Base-by-base conservation (phyloP, 1,140 invertebrate species). In the Varroa destructor region DNA sequence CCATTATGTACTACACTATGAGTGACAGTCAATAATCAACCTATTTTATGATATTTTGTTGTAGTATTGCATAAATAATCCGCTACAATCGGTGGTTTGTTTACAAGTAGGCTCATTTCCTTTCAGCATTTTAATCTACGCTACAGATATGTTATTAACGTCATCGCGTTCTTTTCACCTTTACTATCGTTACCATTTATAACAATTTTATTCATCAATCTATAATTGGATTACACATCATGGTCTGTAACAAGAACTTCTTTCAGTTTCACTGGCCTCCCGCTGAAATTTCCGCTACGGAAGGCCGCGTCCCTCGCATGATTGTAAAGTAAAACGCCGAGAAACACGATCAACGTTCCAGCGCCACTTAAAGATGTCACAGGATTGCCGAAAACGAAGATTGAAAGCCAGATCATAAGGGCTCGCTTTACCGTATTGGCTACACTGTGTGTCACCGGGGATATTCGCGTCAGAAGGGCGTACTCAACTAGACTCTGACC, bases 401-500 rank as follows among this genome's bases (percentile, higher is more conserved):
- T 85, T 55, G 89, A 90, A 58, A 89, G 78, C 89, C 88, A 90
- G 74, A 91, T 91, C 42, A 91, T 80, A 76, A 89, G 86, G 54
- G 89, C 89, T 78, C 89, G 80, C 78, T 91, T 91, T 36, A 87
- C 87, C 73, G 89, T 91, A 80, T 91, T 91, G 8, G 87, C 88
- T 73, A 91, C 89, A 82, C 89, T 91, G 81, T 74, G 84, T 54
- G 89, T 90, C 12, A 91, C 88, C 55, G 89, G 89, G 80, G 87
- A 89, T 77, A 91, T 89, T 77, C 89, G 89, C 77, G 87, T 87
- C 86, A 91, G 89, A 70, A 91, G 83, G 61, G 88, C 87, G 81
- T 90, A 91, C 8, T 89, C 89, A 71, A 88, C 88, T 76, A 91
- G 89, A 79, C 88, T 89, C 85, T 91, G 89, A 77, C 88, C 88